Evolutionary conservation across 2,888 invertebrate genomes (phyloP), one percentile per base, ranked within the genome.

Genomic region (Athrips mouffetella): DNA sequence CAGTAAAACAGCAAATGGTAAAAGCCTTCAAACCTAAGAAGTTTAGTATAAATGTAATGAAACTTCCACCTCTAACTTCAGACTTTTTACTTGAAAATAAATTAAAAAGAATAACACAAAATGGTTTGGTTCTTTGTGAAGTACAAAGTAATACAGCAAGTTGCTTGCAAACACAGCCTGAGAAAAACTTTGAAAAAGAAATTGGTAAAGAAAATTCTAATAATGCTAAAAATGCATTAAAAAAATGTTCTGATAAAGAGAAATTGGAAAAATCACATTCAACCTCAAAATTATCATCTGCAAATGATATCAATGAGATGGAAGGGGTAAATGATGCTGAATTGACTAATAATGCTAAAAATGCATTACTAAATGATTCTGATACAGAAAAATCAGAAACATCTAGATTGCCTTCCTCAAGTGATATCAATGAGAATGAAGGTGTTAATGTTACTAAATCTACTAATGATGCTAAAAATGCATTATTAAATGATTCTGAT

Each of bases 21-120:
- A 56, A 58, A 40, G 55, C 56, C 11, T 87, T 88, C 57, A 72
- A 73, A 58, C 52, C 80, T 2, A 85, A 80, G 61, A 49, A 62
- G 2, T 80, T 81, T 63, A 16, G 48, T 44, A 62, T 88, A 45
- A 65, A 67, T 47, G 35, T 85, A 13, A 55, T 40, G 35, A 73
- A 64, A 48, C 53, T 86, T 48, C 81, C 82, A 13, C 54, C 64
- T 54, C 62, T 81, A 21, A 65, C 67, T 48, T 30, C 51, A 23
- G 47, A 57, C 1, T 82, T 74, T 63, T 61, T 87, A 48, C 49
- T 57, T 5, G 45, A 47, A 29, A 52, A 79, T 54, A 62, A 70
- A 29, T 62, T 88, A 7, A 73, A 57, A 48, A 79, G 50, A 63
- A 71, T 87, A 37, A 67, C 53, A 40, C 61, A 70, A 52, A 57